phyloP scores from a whole-genome alignment of 2,797 vertebrate genomes.

The Channallabes apus region DNA sequence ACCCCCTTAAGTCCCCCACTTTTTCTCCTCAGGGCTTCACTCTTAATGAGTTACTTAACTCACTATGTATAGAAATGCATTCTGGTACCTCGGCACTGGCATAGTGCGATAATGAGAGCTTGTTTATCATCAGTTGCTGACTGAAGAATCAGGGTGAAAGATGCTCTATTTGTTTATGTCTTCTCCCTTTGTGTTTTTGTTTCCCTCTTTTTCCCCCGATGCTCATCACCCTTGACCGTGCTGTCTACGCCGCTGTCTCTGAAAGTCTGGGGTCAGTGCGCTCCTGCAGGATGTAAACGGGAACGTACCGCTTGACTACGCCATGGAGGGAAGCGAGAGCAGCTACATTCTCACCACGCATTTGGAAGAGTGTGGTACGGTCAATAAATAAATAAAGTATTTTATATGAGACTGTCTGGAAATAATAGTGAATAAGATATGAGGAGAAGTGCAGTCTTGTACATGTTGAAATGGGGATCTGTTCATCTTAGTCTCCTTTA shows the following conservation, averaged over 20 bases:
- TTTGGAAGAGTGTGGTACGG: constrained; percentile 89
- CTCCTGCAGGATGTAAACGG: constrained; percentile 91
- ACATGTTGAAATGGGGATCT: background rate
- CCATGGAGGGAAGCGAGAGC: constrained; percentile 86
- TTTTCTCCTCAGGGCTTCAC: constrained; percentile 33
- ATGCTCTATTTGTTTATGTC: constrained; percentile 57
- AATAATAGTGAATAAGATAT: constrained; percentile 17
- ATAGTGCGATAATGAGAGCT: constrained; percentile 65
- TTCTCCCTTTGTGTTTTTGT: constrained; percentile 24
- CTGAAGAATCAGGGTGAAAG: constrained; percentile 57
- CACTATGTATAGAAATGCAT: constrained; percentile 58
- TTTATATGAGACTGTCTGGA: constrained; percentile 4
- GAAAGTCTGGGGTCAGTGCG: constrained; percentile 86
- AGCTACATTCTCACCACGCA: constrained; percentile 84
- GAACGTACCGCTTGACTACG: constrained; percentile 88
- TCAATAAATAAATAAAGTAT: constrained; percentile 9
- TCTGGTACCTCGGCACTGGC: constrained; percentile 60
- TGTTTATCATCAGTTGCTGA: constrained; percentile 66
- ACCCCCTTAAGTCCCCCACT: constrained; percentile 19
- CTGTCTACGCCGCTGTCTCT: background rate
- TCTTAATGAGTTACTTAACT: constrained; percentile 71
- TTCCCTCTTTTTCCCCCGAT: background rate
- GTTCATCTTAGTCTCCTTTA: background rate
- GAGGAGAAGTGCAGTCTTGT: background rate
- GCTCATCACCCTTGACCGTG: constrained; percentile 10